Evolutionary conservation across 1,140 invertebrate genomes (phyloP).

Genomic region (Drosophila lacertosa): DNA sequence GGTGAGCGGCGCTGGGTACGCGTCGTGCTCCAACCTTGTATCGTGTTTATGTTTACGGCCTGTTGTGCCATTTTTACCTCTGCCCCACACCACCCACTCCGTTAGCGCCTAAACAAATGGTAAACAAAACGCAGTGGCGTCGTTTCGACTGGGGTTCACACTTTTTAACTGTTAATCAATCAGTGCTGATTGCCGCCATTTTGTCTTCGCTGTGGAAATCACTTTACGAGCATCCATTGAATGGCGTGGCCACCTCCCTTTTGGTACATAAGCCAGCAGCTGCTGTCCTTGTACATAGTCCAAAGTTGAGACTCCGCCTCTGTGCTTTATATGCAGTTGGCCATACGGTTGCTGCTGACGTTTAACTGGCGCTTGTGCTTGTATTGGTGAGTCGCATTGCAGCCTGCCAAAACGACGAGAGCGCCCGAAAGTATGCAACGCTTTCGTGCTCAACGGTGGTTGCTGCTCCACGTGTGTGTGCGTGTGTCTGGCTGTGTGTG

Average conservation of each 20-base stretch:
- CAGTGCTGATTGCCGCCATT: constrained; percentile 57
- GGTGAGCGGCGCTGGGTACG: constrained; percentile 29
- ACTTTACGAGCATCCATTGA: constrained; percentile 29
- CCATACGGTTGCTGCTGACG: constrained; percentile 33
- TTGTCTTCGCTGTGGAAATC: constrained; percentile 40
- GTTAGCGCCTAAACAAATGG: constrained; percentile 73
- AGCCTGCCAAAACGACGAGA: constrained; percentile 48
- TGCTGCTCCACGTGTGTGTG: constrained; percentile 20
- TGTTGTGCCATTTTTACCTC: constrained; percentile 60
- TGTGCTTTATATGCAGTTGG: constrained; percentile 56
- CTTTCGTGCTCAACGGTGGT: constrained; percentile 53
- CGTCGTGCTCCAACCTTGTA: constrained; percentile 53
- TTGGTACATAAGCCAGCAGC: constrained; percentile 59
- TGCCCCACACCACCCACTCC: neutral
- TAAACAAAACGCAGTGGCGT: constrained; percentile 80
- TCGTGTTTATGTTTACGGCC: constrained; percentile 57
- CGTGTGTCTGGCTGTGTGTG: constrained; percentile 3
- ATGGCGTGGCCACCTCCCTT: constrained; percentile 52
- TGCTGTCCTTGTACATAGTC: constrained; percentile 39
- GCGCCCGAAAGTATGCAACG: constrained; percentile 23
- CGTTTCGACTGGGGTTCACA: constrained; percentile 28
- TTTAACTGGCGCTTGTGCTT: constrained; percentile 51
- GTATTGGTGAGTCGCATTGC: constrained; percentile 63
- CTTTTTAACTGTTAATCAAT: constrained; percentile 18
- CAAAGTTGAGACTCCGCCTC: constrained; percentile 71